Evolutionary conservation across 2,113 vertebrate genomes (phyloP), one percentile per base, ranked within the genome.

Genomic region (Glaucomys volans): DNA sequence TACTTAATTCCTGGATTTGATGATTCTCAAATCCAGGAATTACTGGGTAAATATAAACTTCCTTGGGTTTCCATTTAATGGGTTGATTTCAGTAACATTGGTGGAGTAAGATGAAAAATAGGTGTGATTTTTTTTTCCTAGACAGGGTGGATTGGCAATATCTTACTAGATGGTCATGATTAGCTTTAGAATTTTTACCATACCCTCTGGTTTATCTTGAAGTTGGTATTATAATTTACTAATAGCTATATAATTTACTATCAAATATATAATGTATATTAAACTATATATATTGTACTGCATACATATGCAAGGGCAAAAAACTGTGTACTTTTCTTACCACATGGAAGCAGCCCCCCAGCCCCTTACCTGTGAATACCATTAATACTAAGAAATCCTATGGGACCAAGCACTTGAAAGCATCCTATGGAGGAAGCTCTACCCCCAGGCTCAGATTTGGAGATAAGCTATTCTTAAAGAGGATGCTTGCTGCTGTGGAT

Each of bases 381-480:
- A 42, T 59, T 40, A 32, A 44, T 72, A 72, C 0, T 47, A 52
- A 50, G 5, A 40, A 76, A 71, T 74, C 14, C 40, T 81, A 30
- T 7, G 44, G n/a, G 28, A 91, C 7, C 59, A 62, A 87, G 40
- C 50, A 16, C 66, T 87, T 57, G 17, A 83, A 57, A 87, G 40
- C 28, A 32, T 74, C 87, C 82, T 32, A n/a, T 85, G 35, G 66
- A 87, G 52, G 10, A 96, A 72, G 72, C 18, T 40, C 24, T 69
- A 71, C 26, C 9, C 8, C 8, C 7, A 12, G 57, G 37, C 32
- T 84, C 8, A 44, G 26, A 57, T 67, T 26, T 93, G 35, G 17
- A 81, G 79, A 69, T 1, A 28, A 87, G 44, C 62, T 71, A 8
- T 50, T 95, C 92, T 94, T 88, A 37, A 75, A 76, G 92, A 52